Conservation (phyloP, 2,888 invertebrate genomes). For the Gandaritis pyraliata region DNA sequence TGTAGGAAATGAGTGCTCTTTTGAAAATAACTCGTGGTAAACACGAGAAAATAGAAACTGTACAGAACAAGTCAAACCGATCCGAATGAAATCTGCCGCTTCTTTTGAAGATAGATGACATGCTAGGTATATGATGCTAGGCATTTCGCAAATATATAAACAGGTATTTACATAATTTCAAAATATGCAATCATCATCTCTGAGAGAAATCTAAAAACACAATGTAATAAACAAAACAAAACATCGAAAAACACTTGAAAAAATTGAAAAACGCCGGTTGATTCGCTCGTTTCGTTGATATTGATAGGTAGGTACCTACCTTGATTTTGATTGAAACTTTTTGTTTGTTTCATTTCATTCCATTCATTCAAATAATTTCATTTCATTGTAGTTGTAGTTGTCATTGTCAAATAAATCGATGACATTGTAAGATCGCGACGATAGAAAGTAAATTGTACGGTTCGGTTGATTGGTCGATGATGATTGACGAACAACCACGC, state of each 20-base stretch:
- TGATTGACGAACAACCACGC: background rate
- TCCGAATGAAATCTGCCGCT: too few species aligned
- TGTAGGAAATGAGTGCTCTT: background rate
- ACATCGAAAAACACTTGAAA: constrained; percentile 1
- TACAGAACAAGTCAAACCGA: background rate
- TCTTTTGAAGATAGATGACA: background rate
- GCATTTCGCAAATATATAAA: background rate
- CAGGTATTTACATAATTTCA: constrained; percentile 20
- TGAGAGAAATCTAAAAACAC: constrained; percentile 4
- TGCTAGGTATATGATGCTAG: background rate
- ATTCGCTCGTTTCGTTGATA: too few species aligned
- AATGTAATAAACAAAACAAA: constrained; percentile 1
- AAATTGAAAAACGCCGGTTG: too few species aligned
- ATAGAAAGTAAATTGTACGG: constrained; percentile 25
- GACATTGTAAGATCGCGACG: constrained; percentile 26
- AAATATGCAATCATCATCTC: constrained; percentile 29
- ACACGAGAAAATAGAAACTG: background rate
- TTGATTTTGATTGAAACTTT: too few species aligned
- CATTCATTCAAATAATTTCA: too few species aligned
- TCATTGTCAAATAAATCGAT: constrained; percentile 2
- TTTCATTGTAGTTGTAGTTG: too few species aligned
- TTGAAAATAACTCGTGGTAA: background rate
- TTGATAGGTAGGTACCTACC: too few species aligned
- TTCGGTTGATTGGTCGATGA: constrained; percentile 11
- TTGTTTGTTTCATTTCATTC: constrained; percentile 9